Percentiles rank a stretch among this genome's conserved stretches.
Conservation (phyloP, 35 echinoderm and acorn worm species). For the Diadema setosum region DNA sequence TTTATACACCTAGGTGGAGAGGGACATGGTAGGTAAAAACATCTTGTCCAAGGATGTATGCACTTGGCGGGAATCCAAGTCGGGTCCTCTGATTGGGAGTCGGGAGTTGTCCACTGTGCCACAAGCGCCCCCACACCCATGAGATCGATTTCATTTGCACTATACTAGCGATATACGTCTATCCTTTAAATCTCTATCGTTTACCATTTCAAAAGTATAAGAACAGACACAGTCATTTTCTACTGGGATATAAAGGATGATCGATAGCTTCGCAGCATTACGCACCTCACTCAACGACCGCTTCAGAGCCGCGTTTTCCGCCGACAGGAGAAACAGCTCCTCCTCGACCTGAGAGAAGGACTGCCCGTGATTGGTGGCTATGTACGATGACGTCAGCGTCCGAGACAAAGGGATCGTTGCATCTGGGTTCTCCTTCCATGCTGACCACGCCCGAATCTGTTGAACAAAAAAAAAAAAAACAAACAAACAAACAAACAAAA, state of each 20-base stretch:
- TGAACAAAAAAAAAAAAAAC: neutral
- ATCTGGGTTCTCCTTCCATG: slow-evolving; percentile 74
- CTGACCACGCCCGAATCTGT: neutral
- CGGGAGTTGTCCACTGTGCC: no score
- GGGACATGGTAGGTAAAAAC: no score
- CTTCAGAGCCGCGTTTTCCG: slow-evolving; percentile 84
- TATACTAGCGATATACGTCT: no score
- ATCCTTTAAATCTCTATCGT: no score
- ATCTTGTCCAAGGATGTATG: no score
- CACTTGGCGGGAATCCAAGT: no score
- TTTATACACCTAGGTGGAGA: no score
- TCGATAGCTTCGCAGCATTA: neutral
- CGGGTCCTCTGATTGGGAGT: no score
- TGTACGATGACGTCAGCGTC: slow-evolving; percentile 78
- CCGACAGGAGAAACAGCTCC: slow-evolving; percentile 83
- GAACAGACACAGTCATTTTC: no score
- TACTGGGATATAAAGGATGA: neutral
- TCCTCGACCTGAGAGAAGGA: slow-evolving; percentile 86
- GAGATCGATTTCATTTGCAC: no score
- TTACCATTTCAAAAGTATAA: no score
- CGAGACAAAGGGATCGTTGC: slow-evolving; percentile 68
- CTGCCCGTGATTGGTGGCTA: slow-evolving; percentile 65
- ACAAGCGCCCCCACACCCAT: no score
- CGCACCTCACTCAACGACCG: slow-evolving; percentile 78
- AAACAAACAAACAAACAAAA: neutral